Percentiles rank a stretch among this genome's conserved stretches.
phyloP scores from a whole-genome alignment of 2,888 invertebrate genomes.

The Lithophane leautieri region DNA sequence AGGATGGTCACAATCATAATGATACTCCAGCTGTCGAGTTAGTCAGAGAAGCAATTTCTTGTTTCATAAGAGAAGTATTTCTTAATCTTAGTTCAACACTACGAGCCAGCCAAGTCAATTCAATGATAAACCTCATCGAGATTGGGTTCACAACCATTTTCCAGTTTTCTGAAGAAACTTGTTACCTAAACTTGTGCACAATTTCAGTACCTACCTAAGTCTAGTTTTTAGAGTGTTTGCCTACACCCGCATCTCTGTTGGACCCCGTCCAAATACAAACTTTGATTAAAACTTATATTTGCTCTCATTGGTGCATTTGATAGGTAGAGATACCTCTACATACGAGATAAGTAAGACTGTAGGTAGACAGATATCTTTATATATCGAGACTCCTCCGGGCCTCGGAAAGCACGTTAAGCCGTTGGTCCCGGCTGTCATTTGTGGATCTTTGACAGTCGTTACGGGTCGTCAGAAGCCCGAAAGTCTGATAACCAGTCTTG shows the following conservation, averaged over 20 bases:
- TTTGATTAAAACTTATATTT: conserved; percentile 46
- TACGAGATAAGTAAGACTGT: neutral
- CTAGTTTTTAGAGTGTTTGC: neutral
- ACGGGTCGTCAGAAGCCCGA: too few relatives aligned
- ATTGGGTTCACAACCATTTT: neutral
- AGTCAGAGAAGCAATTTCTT: neutral
- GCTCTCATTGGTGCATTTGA: conserved; percentile 36
- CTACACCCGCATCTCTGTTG: conserved; percentile 39
- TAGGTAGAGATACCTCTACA: neutral
- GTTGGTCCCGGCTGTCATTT: too few relatives aligned
- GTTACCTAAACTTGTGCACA: conserved; percentile 1
- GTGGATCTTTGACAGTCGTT: too few relatives aligned
- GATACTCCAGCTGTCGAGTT: neutral
- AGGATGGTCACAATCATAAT: neutral
- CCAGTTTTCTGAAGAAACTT: neutral
- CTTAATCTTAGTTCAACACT: neutral
- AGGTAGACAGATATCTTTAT: too few relatives aligned
- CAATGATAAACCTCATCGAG: neutral
- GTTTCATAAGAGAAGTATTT: neutral
- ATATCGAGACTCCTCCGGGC: too few relatives aligned
- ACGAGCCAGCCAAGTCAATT: neutral
- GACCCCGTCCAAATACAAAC: conserved; percentile 54
- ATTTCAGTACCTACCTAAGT: neutral
- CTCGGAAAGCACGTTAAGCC: too few relatives aligned
- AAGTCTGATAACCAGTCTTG: too few relatives aligned